Percentiles rank a stretch among this genome's conserved stretches.
phyloP scores from a whole-genome alignment of 2,797 vertebrate species.

The Cyprinella venusta region DNA sequence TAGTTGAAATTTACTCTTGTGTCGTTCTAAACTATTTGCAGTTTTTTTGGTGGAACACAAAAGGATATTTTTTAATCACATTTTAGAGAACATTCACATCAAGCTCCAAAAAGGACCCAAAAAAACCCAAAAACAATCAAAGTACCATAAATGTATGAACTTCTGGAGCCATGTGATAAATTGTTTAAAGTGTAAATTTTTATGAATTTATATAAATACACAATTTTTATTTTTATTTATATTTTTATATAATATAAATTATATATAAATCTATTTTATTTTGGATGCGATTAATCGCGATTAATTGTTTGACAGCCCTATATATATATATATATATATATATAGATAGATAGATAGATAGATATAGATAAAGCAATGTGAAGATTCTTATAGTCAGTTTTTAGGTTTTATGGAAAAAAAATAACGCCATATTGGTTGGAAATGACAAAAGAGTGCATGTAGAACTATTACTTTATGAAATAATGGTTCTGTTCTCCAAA shows the following conservation, averaged over 20 bases:
- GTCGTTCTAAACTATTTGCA: not conserved
- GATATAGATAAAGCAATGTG: not conserved
- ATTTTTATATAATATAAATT: too few relatives aligned
- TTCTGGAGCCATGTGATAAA: not conserved
- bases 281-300: too few relatives aligned
- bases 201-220: too few relatives aligned
- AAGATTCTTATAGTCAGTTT: not conserved
- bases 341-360: too few relatives aligned
- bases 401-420: not conserved
- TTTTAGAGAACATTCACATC: not conserved
- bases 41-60: not conserved
- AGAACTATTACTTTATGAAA: not conserved
- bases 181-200: constrained; percentile 1
- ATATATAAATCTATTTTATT: too few relatives aligned
- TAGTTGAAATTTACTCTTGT: not conserved
- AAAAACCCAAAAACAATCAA: not conserved
- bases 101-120: not conserved
- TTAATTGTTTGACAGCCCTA: too few relatives aligned
- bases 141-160: not conserved
- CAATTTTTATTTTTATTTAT: too few relatives aligned
- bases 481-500: not conserved
- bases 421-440: not conserved
- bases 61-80: not conserved
- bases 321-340: too few relatives aligned
- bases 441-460: not conserved